These are phyloP conservation scores for Crepidodera aurea DNA, from an alignment of 2,888 invertebrate species.

Conservation along the genomic window DNA sequence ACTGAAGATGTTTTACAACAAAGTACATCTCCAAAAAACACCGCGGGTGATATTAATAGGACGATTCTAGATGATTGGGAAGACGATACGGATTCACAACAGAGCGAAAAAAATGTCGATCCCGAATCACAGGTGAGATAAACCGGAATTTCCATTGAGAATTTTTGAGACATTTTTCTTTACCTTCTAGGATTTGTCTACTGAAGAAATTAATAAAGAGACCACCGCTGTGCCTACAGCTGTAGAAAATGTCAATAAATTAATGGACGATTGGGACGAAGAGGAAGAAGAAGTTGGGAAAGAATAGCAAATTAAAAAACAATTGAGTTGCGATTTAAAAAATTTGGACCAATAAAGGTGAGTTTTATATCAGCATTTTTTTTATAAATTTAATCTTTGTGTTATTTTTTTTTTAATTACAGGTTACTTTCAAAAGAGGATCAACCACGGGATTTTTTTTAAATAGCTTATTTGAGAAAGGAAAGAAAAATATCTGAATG, in stretches of 20 bases:
- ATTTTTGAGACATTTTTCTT: background rate
- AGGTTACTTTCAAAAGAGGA: too few species aligned
- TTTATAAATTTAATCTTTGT: too few species aligned
- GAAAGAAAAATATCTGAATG: too few species aligned
- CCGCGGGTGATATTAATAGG: conserved; percentile 38
- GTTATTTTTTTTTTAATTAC: too few species aligned
- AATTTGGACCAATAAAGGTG: conserved; percentile 6
- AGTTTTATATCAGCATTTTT: too few species aligned
- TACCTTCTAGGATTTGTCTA: background rate
- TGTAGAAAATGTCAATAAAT: conserved; percentile 56
- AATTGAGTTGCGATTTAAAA: background rate
- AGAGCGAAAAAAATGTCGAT: conserved; percentile 53
- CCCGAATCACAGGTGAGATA: conserved; percentile 15
- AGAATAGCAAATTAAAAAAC: background rate
- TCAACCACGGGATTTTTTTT: too few species aligned
- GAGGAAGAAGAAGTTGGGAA: conserved; percentile 56
- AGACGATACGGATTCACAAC: conserved; percentile 61
- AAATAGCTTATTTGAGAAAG: too few species aligned
- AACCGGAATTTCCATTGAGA: background rate
- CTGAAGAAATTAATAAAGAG: background rate
- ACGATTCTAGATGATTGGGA: conserved; percentile 61
- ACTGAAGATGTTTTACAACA: background rate
- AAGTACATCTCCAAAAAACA: background rate
- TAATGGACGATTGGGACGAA: conserved; percentile 62
- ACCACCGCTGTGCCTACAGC: conserved; percentile 39